Evolutionary conservation across 2,888 invertebrate genomes (phyloP).

Genomic region (Azorinus chamasolen): DNA sequence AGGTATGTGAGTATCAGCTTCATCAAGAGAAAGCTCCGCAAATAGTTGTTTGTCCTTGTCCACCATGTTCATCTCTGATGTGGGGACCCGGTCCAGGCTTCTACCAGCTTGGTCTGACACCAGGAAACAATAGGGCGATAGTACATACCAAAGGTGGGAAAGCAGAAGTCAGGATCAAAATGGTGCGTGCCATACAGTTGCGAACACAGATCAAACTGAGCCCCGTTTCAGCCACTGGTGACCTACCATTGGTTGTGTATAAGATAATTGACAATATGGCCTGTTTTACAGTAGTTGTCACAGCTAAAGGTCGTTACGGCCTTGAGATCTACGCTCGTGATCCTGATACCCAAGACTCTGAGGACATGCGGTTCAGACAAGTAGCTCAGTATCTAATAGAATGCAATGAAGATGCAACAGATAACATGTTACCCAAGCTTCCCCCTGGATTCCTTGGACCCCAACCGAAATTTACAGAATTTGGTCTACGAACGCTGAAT

Average conservation of each 20-base stretch:
- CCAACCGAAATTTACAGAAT: slow-evolving; percentile 73
- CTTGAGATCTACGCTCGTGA: slow-evolving; percentile 73
- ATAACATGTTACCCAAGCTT: slow-evolving; percentile 60
- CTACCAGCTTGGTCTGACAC: slow-evolving; percentile 66
- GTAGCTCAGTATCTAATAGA: slow-evolving; percentile 71
- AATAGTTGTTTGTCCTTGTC: slow-evolving; percentile 61
- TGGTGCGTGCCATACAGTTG: slow-evolving; percentile 69
- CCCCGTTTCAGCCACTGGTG: slow-evolving; percentile 47
- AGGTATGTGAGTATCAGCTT: slow-evolving; percentile 70
- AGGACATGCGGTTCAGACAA: slow-evolving; percentile 72
- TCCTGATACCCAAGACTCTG: slow-evolving; percentile 70
- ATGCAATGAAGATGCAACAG: slow-evolving; percentile 66
- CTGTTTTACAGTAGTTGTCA: slow-evolving; percentile 61
- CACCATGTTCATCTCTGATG: slow-evolving; percentile 72
- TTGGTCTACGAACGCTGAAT: slow-evolving; percentile 65
- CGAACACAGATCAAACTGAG: slow-evolving; percentile 66
- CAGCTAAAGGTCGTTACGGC: slow-evolving; percentile 68
- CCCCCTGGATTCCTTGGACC: slow-evolving; percentile 71
- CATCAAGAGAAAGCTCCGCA: slow-evolving; percentile 62
- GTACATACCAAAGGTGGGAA: slow-evolving; percentile 62
- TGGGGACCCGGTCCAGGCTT: slow-evolving; percentile 73
- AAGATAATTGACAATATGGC: slow-evolving; percentile 64
- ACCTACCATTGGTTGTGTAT: slow-evolving; percentile 66
- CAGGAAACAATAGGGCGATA: slow-evolving; percentile 60
- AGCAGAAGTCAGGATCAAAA: slow-evolving; percentile 64